Conservation (phyloP, 2,113 vertebrate species). For the Ceyx melanurus region DNA sequence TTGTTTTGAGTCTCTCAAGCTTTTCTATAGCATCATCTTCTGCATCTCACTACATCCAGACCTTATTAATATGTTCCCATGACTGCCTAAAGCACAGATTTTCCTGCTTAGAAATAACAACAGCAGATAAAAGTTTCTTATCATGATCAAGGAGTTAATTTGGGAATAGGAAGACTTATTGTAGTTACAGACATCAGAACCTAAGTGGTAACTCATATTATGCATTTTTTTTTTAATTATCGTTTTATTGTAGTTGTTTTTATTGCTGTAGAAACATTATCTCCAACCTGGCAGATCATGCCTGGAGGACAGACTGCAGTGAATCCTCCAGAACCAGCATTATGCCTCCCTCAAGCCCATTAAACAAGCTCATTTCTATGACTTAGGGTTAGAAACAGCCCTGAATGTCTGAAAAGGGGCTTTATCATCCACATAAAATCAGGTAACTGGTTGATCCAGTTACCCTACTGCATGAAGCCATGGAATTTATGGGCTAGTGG, state of each 20-base stretch:
- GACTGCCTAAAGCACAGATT: neutral
- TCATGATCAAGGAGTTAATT: neutral
- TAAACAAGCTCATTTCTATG: neutral
- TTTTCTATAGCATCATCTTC: neutral
- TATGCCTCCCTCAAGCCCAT: neutral
- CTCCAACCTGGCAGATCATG: neutral
- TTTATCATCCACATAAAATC: neutral
- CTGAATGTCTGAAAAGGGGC: neutral
- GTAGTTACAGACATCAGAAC: neutral
- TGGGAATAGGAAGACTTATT: neutral
- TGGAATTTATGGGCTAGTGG: neutral
- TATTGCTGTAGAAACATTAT: neutral
- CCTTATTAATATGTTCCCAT: neutral
- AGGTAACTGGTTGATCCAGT: neutral
- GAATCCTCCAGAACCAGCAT: neutral
- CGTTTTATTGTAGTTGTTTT: neutral
- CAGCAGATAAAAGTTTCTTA: neutral
- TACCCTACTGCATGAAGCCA: neutral
- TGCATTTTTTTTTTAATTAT: neutral
- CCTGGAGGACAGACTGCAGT: neutral
- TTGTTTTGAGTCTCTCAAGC: neutral
- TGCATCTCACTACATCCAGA: neutral
- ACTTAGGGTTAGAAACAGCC: neutral
- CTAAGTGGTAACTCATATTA: neutral
- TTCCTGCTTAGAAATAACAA: neutral